phyloP scores from a whole-genome alignment of 2,797 vertebrate species.

The Molothrus aeneus region DNA sequence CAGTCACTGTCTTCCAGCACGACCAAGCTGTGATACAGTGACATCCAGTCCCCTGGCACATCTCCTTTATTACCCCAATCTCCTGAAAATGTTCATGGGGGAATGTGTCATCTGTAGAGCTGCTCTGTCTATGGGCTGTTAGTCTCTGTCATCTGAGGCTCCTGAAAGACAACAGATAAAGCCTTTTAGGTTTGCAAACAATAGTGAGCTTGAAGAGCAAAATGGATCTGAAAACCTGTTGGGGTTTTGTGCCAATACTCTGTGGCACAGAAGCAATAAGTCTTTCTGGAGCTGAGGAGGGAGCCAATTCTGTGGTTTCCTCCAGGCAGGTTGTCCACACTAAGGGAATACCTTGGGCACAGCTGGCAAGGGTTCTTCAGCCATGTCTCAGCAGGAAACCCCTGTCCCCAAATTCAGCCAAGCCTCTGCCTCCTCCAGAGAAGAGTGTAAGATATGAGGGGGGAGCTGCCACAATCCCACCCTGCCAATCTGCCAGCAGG shows the following conservation, averaged over 20 bases:
- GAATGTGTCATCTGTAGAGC: background rate
- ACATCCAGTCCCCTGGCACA: background rate
- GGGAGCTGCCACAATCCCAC: background rate
- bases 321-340: background rate
- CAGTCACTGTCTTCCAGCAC: constrained; percentile 43
- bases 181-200: constrained; percentile 41
- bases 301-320: background rate
- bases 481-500: fast-evolving
- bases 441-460: background rate
- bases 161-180: constrained; percentile 1
- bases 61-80: background rate
- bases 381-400: fast-evolving
- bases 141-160: background rate
- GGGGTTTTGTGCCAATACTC: constrained; percentile 7
- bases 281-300: background rate
- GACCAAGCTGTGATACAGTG: background rate
- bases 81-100: background rate
- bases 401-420: background rate
- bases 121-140: background rate
- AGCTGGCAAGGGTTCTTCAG: background rate
- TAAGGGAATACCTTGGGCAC: background rate
- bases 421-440: background rate
- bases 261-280: background rate
- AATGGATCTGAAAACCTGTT: constrained; percentile 43
- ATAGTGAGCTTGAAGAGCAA: constrained; percentile 33